Conservation (phyloP, 1,140 invertebrate species). For the Colletes latitarsis region DNA sequence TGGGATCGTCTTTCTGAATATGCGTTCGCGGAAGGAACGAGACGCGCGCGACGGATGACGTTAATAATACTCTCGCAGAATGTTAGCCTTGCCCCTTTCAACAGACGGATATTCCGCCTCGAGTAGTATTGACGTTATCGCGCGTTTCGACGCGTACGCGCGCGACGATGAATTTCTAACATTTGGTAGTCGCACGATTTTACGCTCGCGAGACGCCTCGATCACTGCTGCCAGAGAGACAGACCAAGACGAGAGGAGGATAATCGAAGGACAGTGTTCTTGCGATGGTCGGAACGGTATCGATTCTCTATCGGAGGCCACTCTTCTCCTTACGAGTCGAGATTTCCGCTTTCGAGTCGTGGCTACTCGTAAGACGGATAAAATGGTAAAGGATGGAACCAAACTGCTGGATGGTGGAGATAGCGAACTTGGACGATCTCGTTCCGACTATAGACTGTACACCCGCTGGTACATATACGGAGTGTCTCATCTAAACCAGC, state of each 20-base stretch:
- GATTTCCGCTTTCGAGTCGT: too few relatives aligned
- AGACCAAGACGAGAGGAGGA: slow-evolving; percentile 40
- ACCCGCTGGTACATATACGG: too few relatives aligned
- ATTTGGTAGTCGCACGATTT: slow-evolving; percentile 57
- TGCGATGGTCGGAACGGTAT: not conserved
- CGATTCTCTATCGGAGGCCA: not conserved
- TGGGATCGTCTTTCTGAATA: not conserved
- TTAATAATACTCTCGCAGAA: not conserved
- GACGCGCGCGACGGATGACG: not conserved
- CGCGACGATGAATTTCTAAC: not conserved
- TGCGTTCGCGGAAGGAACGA: slow-evolving; percentile 6
- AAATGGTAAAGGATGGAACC: too few relatives aligned
- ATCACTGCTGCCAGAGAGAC: slow-evolving; percentile 30
- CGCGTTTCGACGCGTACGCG: not conserved
- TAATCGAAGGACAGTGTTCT: slow-evolving; percentile 41
- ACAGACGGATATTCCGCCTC: not conserved
- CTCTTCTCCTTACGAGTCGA: too few relatives aligned
- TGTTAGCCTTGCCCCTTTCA: too few relatives aligned
- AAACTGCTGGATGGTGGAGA: too few relatives aligned
- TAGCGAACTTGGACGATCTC: not conserved
- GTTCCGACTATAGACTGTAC: slow-evolving; percentile 27
- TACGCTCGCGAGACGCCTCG: slow-evolving; percentile 36
- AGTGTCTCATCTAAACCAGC: too few relatives aligned
- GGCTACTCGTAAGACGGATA: too few relatives aligned
- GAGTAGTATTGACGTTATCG: not conserved